phyloP scores from a whole-genome alignment of 2,888 invertebrate genomes.

The Noctua janthina region DNA sequence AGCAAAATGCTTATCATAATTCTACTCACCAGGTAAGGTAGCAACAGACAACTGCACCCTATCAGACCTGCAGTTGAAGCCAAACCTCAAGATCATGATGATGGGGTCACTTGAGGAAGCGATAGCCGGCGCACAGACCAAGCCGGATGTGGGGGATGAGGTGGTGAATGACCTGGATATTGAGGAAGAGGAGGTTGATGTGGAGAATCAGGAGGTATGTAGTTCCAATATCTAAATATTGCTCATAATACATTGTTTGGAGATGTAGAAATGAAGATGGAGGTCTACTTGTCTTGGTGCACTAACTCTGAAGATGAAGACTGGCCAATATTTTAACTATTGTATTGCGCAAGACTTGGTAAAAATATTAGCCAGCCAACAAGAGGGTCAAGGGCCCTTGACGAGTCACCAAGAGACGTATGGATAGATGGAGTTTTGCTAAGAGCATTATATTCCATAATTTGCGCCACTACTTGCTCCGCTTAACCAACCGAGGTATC shows the following conservation, averaged over 20 bases:
- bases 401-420: too few relatives aligned
- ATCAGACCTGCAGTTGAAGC: constrained; percentile 94
- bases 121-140: constrained; percentile 95
- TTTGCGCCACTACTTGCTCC: too few relatives aligned
- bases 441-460: too few relatives aligned
- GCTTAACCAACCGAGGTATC: too few relatives aligned
- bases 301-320: background rate
- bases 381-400: background rate
- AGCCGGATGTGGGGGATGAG: constrained; percentile 95
- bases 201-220: constrained; percentile 86
- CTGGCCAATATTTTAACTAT: background rate
- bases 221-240: background rate
- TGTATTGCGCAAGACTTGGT: background rate
- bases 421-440: too few relatives aligned
- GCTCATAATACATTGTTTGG: background rate
- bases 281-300: too few relatives aligned
- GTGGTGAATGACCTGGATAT: constrained; percentile 98
- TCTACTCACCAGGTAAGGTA: constrained; percentile 92
- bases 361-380: background rate
- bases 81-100: constrained; percentile 98
- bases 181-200: constrained; percentile 94
- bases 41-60: constrained; percentile 95
- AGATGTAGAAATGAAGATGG: background rate
- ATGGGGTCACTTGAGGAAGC: constrained; percentile 98
- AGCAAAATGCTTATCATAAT: background rate